Conservation (phyloP, 2,888 invertebrate genomes). For the Diadegma fenestrale region DNA sequence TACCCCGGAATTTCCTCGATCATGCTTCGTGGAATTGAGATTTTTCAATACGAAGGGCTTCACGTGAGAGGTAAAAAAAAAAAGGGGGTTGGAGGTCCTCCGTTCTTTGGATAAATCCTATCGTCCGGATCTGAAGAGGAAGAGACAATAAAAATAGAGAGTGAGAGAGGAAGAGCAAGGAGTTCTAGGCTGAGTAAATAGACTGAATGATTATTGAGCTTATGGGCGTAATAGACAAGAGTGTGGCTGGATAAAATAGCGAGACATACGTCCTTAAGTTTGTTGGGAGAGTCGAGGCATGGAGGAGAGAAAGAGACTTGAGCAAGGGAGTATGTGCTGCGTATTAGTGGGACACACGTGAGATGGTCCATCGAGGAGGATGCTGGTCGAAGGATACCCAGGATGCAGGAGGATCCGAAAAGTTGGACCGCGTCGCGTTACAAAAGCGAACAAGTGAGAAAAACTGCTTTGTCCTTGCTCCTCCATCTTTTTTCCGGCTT, state of each 20-base stretch:
- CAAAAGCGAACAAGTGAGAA: slow-evolving; percentile 65
- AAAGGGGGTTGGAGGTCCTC: slow-evolving; percentile 44
- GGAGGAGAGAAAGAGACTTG: slow-evolving; percentile 9
- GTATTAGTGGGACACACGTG: slow-evolving; percentile 51
- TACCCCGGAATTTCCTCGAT: slow-evolving; percentile 45
- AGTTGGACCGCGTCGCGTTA: slow-evolving; percentile 34
- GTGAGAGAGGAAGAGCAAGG: slow-evolving; percentile 22
- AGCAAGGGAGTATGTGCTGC: slow-evolving; percentile 12
- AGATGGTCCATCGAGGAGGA: slow-evolving; percentile 53
- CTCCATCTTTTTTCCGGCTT: slow-evolving; percentile 33
- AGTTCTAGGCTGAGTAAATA: slow-evolving; percentile 1
- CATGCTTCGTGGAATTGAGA: slow-evolving; percentile 49
- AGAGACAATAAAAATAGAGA: slow-evolving; percentile 45
- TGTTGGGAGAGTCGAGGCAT: background rate
- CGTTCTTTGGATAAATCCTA: slow-evolving; percentile 67
- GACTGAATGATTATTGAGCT: background rate
- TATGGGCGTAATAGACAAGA: slow-evolving; percentile 8
- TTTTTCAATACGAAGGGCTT: slow-evolving; percentile 65
- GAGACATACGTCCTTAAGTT: slow-evolving; percentile 16
- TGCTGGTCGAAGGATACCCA: slow-evolving; percentile 61
- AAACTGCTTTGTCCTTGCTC: slow-evolving; percentile 20
- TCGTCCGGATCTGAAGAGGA: slow-evolving; percentile 66
- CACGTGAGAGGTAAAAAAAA: slow-evolving; percentile 48
- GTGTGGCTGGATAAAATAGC: background rate
- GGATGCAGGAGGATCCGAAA: slow-evolving; percentile 63